phyloP scores from a whole-genome alignment of 2,797 vertebrate genomes.

The Notoglanidium macrostoma region DNA sequence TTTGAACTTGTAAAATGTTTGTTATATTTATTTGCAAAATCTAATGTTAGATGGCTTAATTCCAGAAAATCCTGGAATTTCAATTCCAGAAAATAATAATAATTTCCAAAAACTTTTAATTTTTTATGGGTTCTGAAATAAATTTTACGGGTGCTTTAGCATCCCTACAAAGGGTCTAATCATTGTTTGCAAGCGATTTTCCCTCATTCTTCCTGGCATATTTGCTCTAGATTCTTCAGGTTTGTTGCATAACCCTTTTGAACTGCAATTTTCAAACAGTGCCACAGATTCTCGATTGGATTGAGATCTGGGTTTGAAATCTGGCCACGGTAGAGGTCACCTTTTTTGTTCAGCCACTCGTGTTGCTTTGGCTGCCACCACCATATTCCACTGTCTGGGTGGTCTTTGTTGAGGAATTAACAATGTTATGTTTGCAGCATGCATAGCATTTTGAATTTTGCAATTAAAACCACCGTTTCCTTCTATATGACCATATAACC shows the following conservation, averaged over 20 bases:
- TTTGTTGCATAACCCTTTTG: background rate
- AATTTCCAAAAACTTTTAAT: no score
- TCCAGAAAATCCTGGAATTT: no score
- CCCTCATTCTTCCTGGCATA: background rate
- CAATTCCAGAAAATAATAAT: no score
- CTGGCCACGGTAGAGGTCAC: background rate
- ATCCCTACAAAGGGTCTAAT: no score
- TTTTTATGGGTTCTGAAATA: no score
- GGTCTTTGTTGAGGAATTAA: background rate
- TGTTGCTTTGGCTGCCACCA: background rate
- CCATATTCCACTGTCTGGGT: background rate
- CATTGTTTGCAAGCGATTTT: background rate
- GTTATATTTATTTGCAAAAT: no score
- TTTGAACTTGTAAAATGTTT: no score
- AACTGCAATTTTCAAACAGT: background rate
- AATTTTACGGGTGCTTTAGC: no score
- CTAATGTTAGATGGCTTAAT: no score
- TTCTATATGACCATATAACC: background rate
- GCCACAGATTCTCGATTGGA: background rate
- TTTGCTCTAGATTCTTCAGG: background rate
- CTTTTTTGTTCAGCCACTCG: background rate
- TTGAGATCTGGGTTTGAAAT: background rate
- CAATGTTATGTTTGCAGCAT: background rate
- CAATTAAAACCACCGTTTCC: background rate
- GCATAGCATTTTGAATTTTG: background rate